Percentiles rank a stretch among this genome's conserved stretches.
phyloP scores from a whole-genome alignment of 2,888 invertebrate genomes.

The Cremastobaeus sp. region DNA sequence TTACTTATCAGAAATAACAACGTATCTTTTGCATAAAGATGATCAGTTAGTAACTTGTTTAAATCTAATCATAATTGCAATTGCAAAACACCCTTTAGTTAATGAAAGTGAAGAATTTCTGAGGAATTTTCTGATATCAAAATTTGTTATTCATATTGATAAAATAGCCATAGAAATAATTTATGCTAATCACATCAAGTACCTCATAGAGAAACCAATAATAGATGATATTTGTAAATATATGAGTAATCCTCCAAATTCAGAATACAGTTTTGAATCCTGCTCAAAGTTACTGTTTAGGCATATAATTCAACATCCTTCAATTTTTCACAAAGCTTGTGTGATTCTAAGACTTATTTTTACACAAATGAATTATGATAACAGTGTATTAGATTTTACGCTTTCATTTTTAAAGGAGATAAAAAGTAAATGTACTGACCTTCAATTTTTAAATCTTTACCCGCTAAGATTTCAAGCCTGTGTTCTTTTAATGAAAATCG shows the following conservation, averaged over 20 bases:
- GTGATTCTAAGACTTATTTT: conserved; percentile 24
- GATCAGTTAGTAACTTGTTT: conserved; percentile 6
- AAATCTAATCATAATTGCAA: conserved; percentile 15
- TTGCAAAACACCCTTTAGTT: conserved; percentile 31
- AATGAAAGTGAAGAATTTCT: conserved; percentile 19
- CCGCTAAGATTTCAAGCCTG: conserved; percentile 30
- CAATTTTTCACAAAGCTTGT: conserved; percentile 23
- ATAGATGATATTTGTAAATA: conserved; percentile 21
- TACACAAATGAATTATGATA: conserved; percentile 3
- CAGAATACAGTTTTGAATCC: conserved; percentile 17
- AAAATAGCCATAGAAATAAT: conserved; percentile 10
- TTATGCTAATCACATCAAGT: conserved; percentile 2
- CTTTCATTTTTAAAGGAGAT: conserved; percentile 26
- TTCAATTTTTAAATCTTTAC: conserved; percentile 16
- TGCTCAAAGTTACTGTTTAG: conserved; percentile 12
- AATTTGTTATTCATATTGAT: neutral
- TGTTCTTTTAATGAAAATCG: conserved; percentile 34
- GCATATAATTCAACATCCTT: conserved; percentile 3
- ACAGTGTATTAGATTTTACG: conserved; percentile 20
- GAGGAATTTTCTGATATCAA: neutral
- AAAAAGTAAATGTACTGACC: neutral
- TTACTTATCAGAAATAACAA: conserved; percentile 5
- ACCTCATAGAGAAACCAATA: conserved; percentile 34
- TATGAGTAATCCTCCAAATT: neutral
- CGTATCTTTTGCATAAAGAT: neutral